Evolutionary conservation across 1,140 invertebrate species (phyloP).

Genomic region (Bombus superbus): DNA sequence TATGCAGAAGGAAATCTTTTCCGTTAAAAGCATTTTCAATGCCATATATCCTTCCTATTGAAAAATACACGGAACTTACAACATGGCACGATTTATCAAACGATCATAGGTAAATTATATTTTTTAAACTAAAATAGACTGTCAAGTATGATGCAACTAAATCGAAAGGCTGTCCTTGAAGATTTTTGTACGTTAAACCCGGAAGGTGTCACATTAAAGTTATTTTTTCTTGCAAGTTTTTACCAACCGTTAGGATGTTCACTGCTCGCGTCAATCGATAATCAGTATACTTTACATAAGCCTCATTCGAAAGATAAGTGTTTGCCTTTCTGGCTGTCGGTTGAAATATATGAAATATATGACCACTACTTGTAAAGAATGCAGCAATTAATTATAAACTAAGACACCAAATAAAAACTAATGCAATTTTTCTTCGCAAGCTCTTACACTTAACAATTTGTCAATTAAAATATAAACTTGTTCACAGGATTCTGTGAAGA

Average conservation of each 20-base stretch:
- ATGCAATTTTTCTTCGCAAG: not conserved
- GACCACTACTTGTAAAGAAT: no score
- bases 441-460: not conserved
- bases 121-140: not conserved
- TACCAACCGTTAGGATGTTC: not conserved
- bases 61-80: not conserved
- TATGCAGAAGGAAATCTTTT: not conserved
- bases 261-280: not conserved
- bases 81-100: not conserved
- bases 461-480: not conserved
- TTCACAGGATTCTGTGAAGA: not conserved
- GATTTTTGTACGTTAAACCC: conserved; percentile 16
- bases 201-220: not conserved
- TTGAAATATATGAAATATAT: no score
- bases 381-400: no score
- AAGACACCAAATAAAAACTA: not conserved
- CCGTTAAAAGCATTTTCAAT: not conserved
- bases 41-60: no score
- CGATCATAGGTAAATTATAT: not conserved
- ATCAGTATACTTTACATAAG: no score
- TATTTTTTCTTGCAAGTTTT: conserved; percentile 6
- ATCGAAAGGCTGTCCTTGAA: conserved; percentile 5
- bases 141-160: not conserved
- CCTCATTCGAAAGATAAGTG: no score
- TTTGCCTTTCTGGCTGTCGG: no score